Percentiles rank a stretch among this genome's conserved stretches.
phyloP scores from a whole-genome alignment of 2,888 invertebrate species.

The Pristionchus exspectatus region DNA sequence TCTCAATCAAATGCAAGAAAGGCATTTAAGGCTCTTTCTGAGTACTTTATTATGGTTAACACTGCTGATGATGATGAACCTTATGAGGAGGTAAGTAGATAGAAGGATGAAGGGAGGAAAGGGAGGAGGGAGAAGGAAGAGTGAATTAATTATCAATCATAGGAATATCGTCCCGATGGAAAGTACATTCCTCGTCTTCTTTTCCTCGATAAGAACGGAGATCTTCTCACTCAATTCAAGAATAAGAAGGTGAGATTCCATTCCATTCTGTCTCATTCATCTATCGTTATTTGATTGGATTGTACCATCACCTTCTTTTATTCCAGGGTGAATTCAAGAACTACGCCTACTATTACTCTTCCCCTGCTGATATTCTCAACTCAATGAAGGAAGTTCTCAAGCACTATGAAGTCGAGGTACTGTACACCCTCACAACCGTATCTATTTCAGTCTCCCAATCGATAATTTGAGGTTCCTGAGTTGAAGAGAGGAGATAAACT shows the following conservation, averaged over 20 bases:
- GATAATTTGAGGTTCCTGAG: slow-evolving; percentile 66
- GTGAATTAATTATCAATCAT: too few relatives aligned
- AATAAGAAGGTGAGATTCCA: slow-evolving; percentile 71
- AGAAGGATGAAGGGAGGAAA: neutral
- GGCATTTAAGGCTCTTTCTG: slow-evolving; percentile 76
- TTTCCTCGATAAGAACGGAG: slow-evolving; percentile 78
- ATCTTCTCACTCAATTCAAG: slow-evolving; percentile 74
- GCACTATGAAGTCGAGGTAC: slow-evolving; percentile 73
- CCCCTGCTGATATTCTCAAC: slow-evolving; percentile 78
- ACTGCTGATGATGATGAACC: slow-evolving; percentile 80
- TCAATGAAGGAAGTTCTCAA: slow-evolving; percentile 77
- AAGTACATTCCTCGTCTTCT: slow-evolving; percentile 77
- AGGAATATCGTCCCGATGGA: slow-evolving; percentile 78
- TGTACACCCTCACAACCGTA: neutral
- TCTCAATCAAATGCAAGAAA: slow-evolving; percentile 78
- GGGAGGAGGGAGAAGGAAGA: too few relatives aligned
- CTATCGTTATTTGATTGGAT: neutral
- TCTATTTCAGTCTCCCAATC: neutral
- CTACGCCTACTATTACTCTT: slow-evolving; percentile 79
- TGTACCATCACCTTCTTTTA: neutral
- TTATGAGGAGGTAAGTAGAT: slow-evolving; percentile 32
- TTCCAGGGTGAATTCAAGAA: slow-evolving; percentile 76
- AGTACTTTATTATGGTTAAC: slow-evolving; percentile 81
- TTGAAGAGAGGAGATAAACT: slow-evolving; percentile 75
- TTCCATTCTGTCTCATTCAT: neutral